A percentile compares a stretch with the other conserved stretches of the same genome.
Evolutionary conservation across 1,140 invertebrate genomes (phyloP).

Genomic region (Choristoneura fumiferana): DNA sequence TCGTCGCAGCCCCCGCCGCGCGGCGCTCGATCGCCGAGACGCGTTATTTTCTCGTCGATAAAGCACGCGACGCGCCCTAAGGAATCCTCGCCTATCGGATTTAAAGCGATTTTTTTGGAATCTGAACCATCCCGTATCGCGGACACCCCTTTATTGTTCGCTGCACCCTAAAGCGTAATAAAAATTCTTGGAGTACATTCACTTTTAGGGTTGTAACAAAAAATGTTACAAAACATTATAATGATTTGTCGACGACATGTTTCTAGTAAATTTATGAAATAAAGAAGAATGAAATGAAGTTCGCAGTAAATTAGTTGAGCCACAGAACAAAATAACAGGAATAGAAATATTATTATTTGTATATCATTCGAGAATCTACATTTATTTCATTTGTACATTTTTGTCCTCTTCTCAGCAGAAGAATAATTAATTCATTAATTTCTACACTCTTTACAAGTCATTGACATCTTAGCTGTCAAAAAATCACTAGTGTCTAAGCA

Average conservation of each 20-base stretch:
- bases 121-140: neutral
- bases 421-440: too few species aligned
- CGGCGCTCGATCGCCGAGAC: neutral
- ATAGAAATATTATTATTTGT: too few species aligned
- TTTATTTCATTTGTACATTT: too few species aligned
- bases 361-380: too few species aligned
- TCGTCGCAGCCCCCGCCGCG: neutral
- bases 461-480: too few species aligned
- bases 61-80: constrained; percentile 3
- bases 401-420: too few species aligned
- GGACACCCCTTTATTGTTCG: constrained; percentile 1
- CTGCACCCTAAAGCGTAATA: constrained; percentile 18
- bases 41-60: constrained; percentile 14
- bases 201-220: constrained; percentile 3
- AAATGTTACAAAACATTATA: constrained; percentile 18
- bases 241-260: constrained; percentile 15
- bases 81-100: neutral
- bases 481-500: too few species aligned
- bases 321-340: too few species aligned
- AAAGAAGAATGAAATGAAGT: too few species aligned
- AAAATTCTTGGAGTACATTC: constrained; percentile 18
- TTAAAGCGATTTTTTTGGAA: constrained; percentile 12
- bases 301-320: too few species aligned
- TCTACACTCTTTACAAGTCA: too few species aligned
- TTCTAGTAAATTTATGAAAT: neutral